phyloP scores from a whole-genome alignment of 2,888 invertebrate genomes.

The Lissocephala sabroskyi region DNA sequence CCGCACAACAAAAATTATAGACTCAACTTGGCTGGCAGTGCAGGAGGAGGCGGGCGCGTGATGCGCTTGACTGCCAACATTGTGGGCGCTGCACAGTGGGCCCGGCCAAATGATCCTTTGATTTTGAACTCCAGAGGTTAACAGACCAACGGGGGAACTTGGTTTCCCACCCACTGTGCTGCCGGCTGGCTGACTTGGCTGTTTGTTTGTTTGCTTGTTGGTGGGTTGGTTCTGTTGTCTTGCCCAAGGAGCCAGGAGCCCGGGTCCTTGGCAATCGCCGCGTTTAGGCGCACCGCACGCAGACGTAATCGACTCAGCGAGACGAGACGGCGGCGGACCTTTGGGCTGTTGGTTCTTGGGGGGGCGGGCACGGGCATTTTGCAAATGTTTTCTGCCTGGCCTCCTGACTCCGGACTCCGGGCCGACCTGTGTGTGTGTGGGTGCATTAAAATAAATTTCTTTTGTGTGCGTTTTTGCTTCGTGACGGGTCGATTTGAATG shows the following conservation, averaged over 20 bases:
- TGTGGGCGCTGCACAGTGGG: neutral
- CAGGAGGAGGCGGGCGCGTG: constrained; percentile 8
- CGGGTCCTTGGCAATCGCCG: constrained; percentile 36
- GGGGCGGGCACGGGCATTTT: no score
- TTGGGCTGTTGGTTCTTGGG: neutral
- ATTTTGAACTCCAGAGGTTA: no score
- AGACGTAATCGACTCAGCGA: constrained; percentile 32
- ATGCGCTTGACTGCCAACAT: constrained; percentile 13
- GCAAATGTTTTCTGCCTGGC: constrained; percentile 31
- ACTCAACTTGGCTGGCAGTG: constrained; percentile 48
- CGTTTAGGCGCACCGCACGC: constrained; percentile 54
- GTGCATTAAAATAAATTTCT: constrained; percentile 59
- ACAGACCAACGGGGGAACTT: no score
- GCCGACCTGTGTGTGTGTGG: no score
- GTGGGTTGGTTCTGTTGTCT: constrained; percentile 32
- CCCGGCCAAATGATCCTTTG: no score
- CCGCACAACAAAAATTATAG: constrained; percentile 64
- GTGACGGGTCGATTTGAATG: constrained; percentile 52
- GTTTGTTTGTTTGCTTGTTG: constrained; percentile 18
- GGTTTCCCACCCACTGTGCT: constrained; percentile 12
- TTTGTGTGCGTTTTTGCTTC: constrained; percentile 43
- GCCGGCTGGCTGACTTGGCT: neutral
- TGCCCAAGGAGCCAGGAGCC: constrained; percentile 36
- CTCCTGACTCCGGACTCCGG: neutral
- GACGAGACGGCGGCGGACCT: neutral